Conservation (phyloP, 2,888 invertebrate genomes). For the Ichneumoninae sp. region DNA sequence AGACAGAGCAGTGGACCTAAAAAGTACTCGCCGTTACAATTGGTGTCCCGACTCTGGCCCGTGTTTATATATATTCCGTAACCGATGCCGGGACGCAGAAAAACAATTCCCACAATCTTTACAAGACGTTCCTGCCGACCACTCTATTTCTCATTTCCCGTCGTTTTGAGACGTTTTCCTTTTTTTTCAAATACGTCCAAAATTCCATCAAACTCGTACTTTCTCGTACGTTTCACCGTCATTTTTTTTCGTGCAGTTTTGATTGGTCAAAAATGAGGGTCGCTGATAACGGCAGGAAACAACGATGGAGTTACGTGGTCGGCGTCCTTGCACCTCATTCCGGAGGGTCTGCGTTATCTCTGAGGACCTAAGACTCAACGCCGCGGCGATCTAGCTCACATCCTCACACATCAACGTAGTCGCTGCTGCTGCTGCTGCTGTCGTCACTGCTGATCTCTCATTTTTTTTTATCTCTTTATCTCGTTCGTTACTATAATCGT, state of each 20-base stretch:
- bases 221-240: constrained; percentile 66
- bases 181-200: background rate
- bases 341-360: constrained; percentile 77
- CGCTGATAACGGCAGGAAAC: constrained; percentile 46
- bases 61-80: constrained; percentile 31
- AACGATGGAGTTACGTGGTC: constrained; percentile 62
- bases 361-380: constrained; percentile 78
- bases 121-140: constrained; percentile 78
- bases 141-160: constrained; percentile 50
- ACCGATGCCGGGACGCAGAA: constrained; percentile 79
- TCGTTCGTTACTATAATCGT: constrained; percentile 61
- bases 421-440: constrained; percentile 62
- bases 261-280: constrained; percentile 42
- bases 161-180: constrained; percentile 57
- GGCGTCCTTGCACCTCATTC: constrained; percentile 75
- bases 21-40: constrained; percentile 81
- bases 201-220: constrained; percentile 29
- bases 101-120: constrained; percentile 83
- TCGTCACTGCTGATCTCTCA: constrained; percentile 53
- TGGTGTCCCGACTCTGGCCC: constrained; percentile 76
- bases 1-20: constrained; percentile 74
- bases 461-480: constrained; percentile 3
- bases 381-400: constrained; percentile 80
- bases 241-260: constrained; percentile 53
- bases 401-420: constrained; percentile 82